These are phyloP conservation scores for Porites evermanni DNA, from an alignment of 92 coral and sea anemone species.

Conservation along the genomic window DNA sequence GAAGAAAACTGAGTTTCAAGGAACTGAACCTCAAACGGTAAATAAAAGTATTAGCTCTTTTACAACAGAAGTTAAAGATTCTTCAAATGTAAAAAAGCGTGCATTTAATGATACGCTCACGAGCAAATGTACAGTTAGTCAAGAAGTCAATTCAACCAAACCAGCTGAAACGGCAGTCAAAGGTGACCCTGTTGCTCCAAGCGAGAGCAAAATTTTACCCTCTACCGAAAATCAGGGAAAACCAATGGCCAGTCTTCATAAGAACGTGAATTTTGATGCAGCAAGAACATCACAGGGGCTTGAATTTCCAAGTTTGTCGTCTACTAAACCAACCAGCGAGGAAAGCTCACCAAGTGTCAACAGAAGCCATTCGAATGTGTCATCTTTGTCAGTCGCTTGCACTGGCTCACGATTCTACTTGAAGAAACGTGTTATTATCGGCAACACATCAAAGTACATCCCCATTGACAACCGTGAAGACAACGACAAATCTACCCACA, in stretches of 20 bases:
- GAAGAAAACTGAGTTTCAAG: background rate
- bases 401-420: slow-evolving; percentile 92
- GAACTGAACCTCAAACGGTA: background rate
- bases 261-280: background rate
- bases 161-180: background rate
- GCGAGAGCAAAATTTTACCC: background rate
- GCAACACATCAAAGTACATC: slow-evolving; percentile 96
- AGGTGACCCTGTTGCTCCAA: background rate
- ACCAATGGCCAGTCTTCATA: background rate
- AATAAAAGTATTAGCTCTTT: background rate
- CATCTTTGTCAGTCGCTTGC: slow-evolving; percentile 32
- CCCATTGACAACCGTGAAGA: slow-evolving; percentile 89
- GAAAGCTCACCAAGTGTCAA: slow-evolving; percentile 9
- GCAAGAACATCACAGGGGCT: background rate
- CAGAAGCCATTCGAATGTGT: slow-evolving; percentile 37
- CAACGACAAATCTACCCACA: slow-evolving; percentile 96
- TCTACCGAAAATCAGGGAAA: background rate
- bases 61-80: background rate
- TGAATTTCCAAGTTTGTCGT: background rate
- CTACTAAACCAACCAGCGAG: background rate
- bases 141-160: background rate
- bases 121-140: background rate
- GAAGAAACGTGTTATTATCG: slow-evolving; percentile 90
- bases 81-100: background rate
- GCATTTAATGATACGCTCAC: background rate